Evolutionary conservation across 2,888 invertebrate genomes (phyloP), one percentile per base, ranked within the genome.

Genomic region (Tetragonisca angustula): DNA sequence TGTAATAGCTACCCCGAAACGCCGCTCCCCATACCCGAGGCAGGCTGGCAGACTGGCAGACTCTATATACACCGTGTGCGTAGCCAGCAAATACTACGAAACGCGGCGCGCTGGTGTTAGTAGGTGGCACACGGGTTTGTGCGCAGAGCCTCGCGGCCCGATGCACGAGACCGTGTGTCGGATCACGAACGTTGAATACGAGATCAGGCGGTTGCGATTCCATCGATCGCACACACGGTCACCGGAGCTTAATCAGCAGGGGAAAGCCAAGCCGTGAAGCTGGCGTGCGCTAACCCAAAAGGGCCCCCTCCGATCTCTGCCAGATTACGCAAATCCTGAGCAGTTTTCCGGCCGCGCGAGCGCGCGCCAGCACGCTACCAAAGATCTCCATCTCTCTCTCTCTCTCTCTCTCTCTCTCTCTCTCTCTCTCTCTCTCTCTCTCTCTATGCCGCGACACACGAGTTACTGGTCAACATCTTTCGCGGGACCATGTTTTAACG

Each of bases 171-270:
- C 75, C 79, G 71, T 78, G 80, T 62, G 67, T 73, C 72, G 76
- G 77, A 86, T 90, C 88, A 76, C 79, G 79, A 84, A 86, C 75
- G 82, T 84, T 87, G 90, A 87, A 90, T 90, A 83, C 88, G 76
- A 86, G 88, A 90, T 89, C 88, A 83, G 87, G 75, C 85, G 84
- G 89, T 88, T 83, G 90, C 81, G 85, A 90, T 87, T 79, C 76
- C 81, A 90, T 89, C 90, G 90, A 90, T 90, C 82, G 19, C 82
- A 72, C 85, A 86, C 78, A 88, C 72, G 83, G 83, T 86, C 84
- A 79, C 73, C 59, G 76, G 75, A 85, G 81, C 76, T 80, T 79
- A 83, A 78, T 83, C 76, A 83, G 77, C 68, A n/a, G 69, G 83
- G 83, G 86, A 79, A 79, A 84, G 71, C 79, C 69, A 70, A 79